A percentile compares a stretch with the other conserved stretches of the same genome.
These are phyloP conservation scores for Babyrousa celebensis DNA, from an alignment of 2,797 vertebrate species.

Conservation along the genomic window DNA sequence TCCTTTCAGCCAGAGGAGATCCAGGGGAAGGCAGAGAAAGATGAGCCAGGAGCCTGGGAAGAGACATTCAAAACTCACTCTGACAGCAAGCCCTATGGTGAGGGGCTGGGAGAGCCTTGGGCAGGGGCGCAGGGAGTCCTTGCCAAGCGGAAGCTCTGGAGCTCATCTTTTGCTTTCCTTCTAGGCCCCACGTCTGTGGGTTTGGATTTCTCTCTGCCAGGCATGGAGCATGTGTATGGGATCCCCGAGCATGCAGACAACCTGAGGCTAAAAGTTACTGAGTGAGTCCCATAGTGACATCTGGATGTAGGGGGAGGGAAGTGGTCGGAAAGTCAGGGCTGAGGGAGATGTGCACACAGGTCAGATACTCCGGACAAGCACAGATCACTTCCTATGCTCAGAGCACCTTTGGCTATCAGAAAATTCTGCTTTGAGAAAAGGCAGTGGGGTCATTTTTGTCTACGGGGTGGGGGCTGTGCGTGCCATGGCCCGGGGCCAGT, in stretches of 20 bases:
- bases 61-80: conserved; percentile 97
- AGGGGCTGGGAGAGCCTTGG: not conserved
- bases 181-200: conserved; percentile 96
- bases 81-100: conserved; percentile 96
- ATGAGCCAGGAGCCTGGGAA: conserved; percentile 95
- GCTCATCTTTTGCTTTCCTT: not conserved
- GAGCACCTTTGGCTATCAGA: not conserved
- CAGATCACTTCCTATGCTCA: not conserved
- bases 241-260: conserved; percentile 97
- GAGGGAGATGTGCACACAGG: not conserved
- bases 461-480: not conserved
- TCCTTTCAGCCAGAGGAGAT: conserved; percentile 87
- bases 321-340: not conserved
- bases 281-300: conserved; percentile 91
- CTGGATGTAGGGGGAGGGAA: too few species aligned
- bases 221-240: conserved; percentile 96
- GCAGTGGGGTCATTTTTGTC: not conserved
- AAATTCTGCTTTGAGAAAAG: not conserved
- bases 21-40: conserved; percentile 90
- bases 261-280: conserved; percentile 95
- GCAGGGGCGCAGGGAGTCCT: not conserved
- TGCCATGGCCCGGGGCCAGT: not conserved
- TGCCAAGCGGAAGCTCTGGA: not conserved
- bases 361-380: not conserved
- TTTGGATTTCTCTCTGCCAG: conserved; percentile 96